Percentiles rank a stretch among this genome's conserved stretches.
phyloP scores from a whole-genome alignment of 2,888 invertebrate species.

The Drosophila diplacantha region DNA sequence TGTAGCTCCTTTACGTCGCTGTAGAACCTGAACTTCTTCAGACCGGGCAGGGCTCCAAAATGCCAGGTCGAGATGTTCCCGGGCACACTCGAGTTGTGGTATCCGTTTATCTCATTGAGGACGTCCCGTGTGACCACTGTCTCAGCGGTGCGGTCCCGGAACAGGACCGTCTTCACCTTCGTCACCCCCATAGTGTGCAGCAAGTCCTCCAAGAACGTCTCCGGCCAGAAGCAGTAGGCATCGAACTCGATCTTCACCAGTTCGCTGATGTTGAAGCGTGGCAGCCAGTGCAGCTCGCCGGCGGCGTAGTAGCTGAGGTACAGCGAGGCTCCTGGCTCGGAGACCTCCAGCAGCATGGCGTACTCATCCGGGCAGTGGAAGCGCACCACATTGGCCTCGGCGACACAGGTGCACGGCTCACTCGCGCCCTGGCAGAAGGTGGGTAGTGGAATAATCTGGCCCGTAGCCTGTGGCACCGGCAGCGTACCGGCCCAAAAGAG shows the following conservation, averaged over 20 bases:
- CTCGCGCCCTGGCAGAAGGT: conserved; percentile 48
- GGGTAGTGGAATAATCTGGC: conserved; percentile 55
- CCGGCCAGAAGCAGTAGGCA: conserved; percentile 58
- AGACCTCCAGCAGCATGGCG: conserved; percentile 51
- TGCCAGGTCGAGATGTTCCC: conserved; percentile 45
- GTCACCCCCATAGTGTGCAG: conserved; percentile 47
- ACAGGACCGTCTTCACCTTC: conserved; percentile 44
- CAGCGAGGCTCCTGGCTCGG: conserved; percentile 45
- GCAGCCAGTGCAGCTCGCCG: conserved; percentile 42
- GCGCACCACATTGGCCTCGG: conserved; percentile 57
- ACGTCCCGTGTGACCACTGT: conserved; percentile 16
- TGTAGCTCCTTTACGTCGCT: conserved; percentile 41
- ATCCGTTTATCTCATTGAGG: background rate
- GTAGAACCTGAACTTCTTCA: conserved; percentile 52
- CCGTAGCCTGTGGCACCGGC: background rate
- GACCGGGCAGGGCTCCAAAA: conserved; percentile 48
- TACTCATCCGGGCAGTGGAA: conserved; percentile 55
- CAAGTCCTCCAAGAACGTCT: conserved; percentile 50
- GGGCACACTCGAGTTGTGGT: background rate
- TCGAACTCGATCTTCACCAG: conserved; percentile 59
- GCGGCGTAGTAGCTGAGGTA: conserved; percentile 57
- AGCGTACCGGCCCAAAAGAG: conserved; percentile 10
- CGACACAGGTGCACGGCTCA: conserved; percentile 45
- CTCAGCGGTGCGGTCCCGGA: conserved; percentile 56
- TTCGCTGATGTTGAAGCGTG: conserved; percentile 46